These are phyloP conservation scores for Halocynthia aurantium DNA, from an alignment of 23 tunicate genomes.

Conservation along the genomic window DNA sequence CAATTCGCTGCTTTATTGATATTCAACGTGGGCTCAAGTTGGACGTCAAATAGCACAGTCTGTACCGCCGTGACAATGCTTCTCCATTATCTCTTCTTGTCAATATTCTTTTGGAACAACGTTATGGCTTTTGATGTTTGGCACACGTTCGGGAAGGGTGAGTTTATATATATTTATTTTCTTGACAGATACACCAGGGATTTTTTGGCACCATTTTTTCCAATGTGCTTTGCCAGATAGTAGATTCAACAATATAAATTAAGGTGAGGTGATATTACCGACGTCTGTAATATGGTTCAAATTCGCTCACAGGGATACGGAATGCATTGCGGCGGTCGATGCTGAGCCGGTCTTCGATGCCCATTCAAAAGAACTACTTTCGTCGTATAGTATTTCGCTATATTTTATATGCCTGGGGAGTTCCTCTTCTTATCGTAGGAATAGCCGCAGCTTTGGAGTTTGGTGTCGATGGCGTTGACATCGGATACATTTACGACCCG, in stretches of 20 bases:
- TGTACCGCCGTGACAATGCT: constrained; percentile 60
- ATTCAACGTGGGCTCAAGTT: constrained; percentile 45
- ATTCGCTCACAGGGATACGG: constrained; percentile 34
- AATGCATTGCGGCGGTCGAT: constrained; percentile 50
- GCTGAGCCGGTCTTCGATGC: constrained; percentile 11
- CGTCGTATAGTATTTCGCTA: constrained; percentile 26
- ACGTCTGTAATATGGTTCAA: no score
- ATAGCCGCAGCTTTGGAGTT: constrained; percentile 50
- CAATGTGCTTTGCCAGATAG: no score
- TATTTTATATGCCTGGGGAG: constrained; percentile 87
- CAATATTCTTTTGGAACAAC: constrained; percentile 93
- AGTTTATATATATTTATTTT: neutral
- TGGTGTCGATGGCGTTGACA: constrained; percentile 17
- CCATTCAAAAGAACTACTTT: neutral
- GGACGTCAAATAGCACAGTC: constrained; percentile 22
- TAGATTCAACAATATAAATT: no score
- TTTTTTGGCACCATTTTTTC: no score
- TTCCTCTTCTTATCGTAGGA: constrained; percentile 52
- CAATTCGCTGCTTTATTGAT: constrained; percentile 49
- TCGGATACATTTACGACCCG: constrained; percentile 64
- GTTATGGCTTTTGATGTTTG: constrained; percentile 91
- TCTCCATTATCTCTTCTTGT: constrained; percentile 78
- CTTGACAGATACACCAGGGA: no score
- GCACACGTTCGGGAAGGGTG: constrained; percentile 89
- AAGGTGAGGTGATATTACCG: no score